phyloP scores from a whole-genome alignment of 2,113 vertebrate genomes.

The Malurus melanocephalus region DNA sequence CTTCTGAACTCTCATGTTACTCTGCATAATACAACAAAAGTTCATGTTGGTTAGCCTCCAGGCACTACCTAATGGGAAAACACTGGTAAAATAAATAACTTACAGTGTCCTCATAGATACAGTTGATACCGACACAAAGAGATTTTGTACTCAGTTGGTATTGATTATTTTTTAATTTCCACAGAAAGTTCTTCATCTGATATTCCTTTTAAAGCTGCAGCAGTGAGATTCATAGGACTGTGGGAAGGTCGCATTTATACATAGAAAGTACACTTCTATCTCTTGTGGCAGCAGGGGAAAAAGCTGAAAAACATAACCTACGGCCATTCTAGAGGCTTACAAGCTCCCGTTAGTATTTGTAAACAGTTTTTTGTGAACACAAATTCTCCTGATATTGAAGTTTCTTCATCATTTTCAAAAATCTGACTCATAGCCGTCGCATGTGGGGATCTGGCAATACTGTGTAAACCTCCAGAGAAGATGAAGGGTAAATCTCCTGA shows the following conservation, averaged over 20 bases:
- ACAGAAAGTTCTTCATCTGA: background rate
- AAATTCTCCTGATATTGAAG: background rate
- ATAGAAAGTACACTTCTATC: background rate
- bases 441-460: background rate
- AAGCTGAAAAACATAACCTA: background rate
- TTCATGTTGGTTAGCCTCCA: background rate
- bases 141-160: background rate
- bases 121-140: background rate
- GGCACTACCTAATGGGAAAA: background rate
- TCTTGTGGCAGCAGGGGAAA: background rate
- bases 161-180: background rate
- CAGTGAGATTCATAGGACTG: background rate
- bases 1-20: background rate
- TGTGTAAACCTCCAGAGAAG: background rate
- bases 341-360: conserved; percentile 4
- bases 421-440: background rate
- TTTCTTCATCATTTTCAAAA: background rate
- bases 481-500: background rate
- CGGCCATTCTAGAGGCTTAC: background rate
- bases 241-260: background rate
- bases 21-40: background rate
- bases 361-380: conserved; percentile 4
- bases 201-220: background rate
- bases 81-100: background rate
- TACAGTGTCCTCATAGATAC: background rate